phyloP scores from a whole-genome alignment of 2,888 invertebrate genomes.

The Rapana venosa region DNA sequence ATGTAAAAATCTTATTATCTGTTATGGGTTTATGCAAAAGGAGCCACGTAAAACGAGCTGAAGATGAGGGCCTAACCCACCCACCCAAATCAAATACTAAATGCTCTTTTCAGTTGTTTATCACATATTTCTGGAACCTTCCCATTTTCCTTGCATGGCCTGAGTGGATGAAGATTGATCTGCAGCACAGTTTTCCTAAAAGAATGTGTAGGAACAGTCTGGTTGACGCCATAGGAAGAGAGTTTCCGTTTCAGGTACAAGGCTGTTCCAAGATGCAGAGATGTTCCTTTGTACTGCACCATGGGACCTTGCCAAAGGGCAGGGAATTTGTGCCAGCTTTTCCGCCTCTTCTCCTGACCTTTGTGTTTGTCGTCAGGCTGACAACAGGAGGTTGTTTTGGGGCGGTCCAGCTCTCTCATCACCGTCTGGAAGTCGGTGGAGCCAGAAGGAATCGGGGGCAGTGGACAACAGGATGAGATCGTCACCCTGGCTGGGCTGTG shows the following conservation, averaged over 20 bases:
- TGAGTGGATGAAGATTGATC: not conserved
- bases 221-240: not conserved
- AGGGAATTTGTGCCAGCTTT: not conserved
- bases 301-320: slow-evolving; percentile 30
- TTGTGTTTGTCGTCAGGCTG: not conserved
- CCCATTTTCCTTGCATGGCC: no score
- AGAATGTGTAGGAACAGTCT: not conserved
- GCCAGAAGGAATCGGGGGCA: slow-evolving; percentile 11
- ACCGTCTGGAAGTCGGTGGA: slow-evolving; percentile 9
- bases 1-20: no score
- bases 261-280: slow-evolving; percentile 24
- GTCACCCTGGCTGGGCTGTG: not conserved
- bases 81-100: no score
- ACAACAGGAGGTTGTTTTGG: not conserved
- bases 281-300: not conserved
- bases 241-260: slow-evolving; percentile 16
- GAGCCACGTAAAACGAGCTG: no score
- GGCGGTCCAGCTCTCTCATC: not conserved
- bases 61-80: no score
- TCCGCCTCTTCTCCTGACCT: not conserved
- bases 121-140: no score
- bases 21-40: no score
- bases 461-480: not conserved
- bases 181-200: not conserved
- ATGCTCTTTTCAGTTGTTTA: no score